Evolutionary conservation across 2,888 invertebrate genomes (phyloP), one percentile per base, ranked within the genome.

Genomic region (Toxonevra muliebris): DNA sequence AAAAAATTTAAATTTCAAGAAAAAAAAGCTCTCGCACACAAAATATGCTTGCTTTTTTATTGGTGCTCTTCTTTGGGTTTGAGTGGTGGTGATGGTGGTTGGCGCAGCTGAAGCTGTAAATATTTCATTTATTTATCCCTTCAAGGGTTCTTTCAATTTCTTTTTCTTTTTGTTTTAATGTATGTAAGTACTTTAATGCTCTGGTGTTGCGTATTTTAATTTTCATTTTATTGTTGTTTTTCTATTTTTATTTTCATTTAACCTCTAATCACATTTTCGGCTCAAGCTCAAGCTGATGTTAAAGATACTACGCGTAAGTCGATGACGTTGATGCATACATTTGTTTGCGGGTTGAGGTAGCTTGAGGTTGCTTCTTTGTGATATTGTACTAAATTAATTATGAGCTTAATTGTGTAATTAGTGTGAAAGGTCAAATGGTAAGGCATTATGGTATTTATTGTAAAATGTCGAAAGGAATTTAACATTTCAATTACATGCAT

Each of bases 371-470:
- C 52, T 41, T 10, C 15, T 12, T 15, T 13, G 30, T 5, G 19
- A 17, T 10, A 43, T 43, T 43, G 8, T 43, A 19, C 20, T 70
- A 74, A 76, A 76, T 79, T 76, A 78, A 78, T 79, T 78, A 77
- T 76, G 71, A 70, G 70, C 69, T 73, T 76, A 77, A 78, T 79
- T 76, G 75, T 75, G 71, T 72, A 76, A 78, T 77, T 76, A 79
- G 73, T 71, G 68, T 58, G 43, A 45, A 55, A 61, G 66, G 66
- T 66, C 66, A 62, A 61, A 30, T 57, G 40, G 7, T 30, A 30
- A 30, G 3, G 30, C 57, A 40, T 58, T 55, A 43, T 45, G 45
- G 45, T 20, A 54, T 60, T 61, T n/a, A 17, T 41, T 48, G 66
- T 40, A 10, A 66, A 60, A 66, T 54, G 20, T 54, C 54, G 15